Conservation (phyloP, 2,797 vertebrate genomes). For the Molossus molossus region DNA sequence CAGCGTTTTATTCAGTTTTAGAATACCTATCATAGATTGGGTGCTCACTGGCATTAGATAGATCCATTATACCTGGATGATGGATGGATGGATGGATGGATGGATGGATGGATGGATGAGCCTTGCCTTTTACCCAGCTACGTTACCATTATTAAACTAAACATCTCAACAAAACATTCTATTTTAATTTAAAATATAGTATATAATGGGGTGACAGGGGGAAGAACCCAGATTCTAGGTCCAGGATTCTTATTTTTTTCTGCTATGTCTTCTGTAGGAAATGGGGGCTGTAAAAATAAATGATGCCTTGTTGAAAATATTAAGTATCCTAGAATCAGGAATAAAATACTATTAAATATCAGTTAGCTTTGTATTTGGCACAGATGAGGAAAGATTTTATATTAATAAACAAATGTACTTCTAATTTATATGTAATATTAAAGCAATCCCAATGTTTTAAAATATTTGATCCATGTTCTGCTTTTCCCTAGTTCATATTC, state of each 20-base stretch:
- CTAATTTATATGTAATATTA: not conserved
- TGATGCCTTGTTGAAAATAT: not conserved
- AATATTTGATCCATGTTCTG: not conserved
- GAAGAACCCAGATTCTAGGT: not conserved
- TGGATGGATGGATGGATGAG: not conserved
- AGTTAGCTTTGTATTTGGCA: slow-evolving; percentile 4
- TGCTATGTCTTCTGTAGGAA: not conserved
- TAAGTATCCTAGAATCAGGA: not conserved
- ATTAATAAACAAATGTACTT: not conserved
- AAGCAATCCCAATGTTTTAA: slow-evolving; percentile 14
- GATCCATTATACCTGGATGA: not conserved
- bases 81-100: not conserved
- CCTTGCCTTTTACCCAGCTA: not conserved
- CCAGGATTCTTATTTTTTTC: not conserved
- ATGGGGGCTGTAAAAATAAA: not conserved
- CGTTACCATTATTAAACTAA: not conserved
- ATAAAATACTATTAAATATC: not conserved
- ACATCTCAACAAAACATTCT: not conserved
- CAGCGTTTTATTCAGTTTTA: not conserved
- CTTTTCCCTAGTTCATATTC: not conserved
- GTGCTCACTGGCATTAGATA: not conserved
- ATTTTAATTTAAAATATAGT: not conserved
- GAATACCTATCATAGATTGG: not conserved
- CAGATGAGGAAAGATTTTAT: not conserved
- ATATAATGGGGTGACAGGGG: not conserved